A percentile compares a stretch with the other conserved stretches of the same genome.
Conservation (phyloP, 2,797 vertebrate species). For the Gambelia wislizenii region DNA sequence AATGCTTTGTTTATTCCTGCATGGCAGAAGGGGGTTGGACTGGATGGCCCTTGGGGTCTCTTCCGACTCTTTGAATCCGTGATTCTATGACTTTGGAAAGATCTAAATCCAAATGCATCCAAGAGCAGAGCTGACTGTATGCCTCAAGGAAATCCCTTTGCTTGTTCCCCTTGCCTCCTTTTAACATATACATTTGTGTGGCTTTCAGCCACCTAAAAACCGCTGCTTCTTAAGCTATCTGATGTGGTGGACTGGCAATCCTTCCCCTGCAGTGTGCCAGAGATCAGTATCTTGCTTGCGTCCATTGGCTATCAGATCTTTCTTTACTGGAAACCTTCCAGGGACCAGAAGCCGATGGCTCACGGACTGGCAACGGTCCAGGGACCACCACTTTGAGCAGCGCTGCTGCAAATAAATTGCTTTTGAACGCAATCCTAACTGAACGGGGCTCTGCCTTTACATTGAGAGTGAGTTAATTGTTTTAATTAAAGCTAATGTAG, state of each 20-base stretch:
- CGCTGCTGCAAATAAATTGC: neutral
- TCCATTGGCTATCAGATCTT: neutral
- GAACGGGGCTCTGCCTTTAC: neutral
- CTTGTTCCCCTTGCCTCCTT: neutral
- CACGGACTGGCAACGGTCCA: too few relatives aligned
- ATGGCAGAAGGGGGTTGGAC: too few relatives aligned
- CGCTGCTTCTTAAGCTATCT: neutral
- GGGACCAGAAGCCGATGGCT: too few relatives aligned
- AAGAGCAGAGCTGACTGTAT: neutral
- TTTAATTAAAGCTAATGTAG: constrained; percentile 42
- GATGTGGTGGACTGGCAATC: too few relatives aligned
- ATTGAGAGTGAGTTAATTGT: constrained; percentile 29
- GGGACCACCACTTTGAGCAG: too few relatives aligned
- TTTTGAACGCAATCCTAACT: neutral
- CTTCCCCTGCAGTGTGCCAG: neutral
- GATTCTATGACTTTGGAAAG: neutral
- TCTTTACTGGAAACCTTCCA: too few relatives aligned
- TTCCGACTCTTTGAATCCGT: too few relatives aligned
- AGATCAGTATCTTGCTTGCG: too few relatives aligned
- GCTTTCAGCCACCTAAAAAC: too few relatives aligned
- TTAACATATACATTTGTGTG: neutral
- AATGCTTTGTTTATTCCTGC: too few relatives aligned
- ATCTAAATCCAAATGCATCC: neutral
- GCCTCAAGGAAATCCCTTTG: neutral
- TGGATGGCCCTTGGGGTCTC: too few relatives aligned